These are phyloP conservation scores for Portevinia maculata DNA, from an alignment of 2,888 invertebrate species.

Conservation along the genomic window DNA sequence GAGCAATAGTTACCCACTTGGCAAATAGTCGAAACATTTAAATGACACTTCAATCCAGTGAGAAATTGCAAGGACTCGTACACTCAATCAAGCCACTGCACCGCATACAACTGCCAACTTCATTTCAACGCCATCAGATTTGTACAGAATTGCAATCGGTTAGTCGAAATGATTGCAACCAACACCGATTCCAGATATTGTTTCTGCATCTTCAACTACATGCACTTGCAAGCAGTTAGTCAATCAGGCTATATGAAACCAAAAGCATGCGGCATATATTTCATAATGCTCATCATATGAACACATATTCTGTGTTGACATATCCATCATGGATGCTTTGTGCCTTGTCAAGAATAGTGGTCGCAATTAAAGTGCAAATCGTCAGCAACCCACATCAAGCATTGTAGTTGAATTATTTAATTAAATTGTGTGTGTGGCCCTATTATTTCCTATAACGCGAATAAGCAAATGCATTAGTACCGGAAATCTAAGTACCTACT, in stretches of 20 bases:
- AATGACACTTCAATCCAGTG: constrained; percentile 15
- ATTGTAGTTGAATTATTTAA: constrained; percentile 30
- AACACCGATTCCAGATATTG: background rate
- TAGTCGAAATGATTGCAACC: constrained; percentile 1
- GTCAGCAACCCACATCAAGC: background rate
- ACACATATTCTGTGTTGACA: constrained; percentile 3
- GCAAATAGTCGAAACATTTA: constrained; percentile 13
- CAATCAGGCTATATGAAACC: constrained; percentile 34
- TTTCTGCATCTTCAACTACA: too few relatives aligned
- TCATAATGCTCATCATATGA: constrained; percentile 1
- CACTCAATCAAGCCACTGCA: background rate
- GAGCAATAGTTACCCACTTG: background rate
- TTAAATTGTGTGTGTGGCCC: constrained; percentile 8
- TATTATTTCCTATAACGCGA: constrained; percentile 25
- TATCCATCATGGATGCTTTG: constrained; percentile 8
- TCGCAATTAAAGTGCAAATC: constrained; percentile 9
- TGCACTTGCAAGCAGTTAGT: constrained; percentile 31
- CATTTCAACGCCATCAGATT: constrained; percentile 28
- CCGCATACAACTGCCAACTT: background rate
- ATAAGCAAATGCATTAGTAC: too few relatives aligned
- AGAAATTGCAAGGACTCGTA: constrained; percentile 3
- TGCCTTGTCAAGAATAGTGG: background rate
- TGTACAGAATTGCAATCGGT: constrained; percentile 30
- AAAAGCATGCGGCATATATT: constrained; percentile 34
- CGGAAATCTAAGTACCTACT: background rate